Evolutionary conservation across 1,140 invertebrate genomes (phyloP).

Genomic region (Drosophila lacertosa): DNA sequence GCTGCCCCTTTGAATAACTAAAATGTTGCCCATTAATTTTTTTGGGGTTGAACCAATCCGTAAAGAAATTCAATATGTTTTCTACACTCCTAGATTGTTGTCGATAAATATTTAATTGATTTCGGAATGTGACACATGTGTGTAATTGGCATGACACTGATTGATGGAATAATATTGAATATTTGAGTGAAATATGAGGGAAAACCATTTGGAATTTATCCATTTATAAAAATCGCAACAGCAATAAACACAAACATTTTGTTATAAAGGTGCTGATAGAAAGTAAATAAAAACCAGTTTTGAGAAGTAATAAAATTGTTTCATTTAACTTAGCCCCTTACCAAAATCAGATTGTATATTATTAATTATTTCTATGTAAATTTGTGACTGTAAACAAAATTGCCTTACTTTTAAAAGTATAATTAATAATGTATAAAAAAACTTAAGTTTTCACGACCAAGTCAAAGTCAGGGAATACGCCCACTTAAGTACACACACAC

Average conservation of each 20-base stretch:
- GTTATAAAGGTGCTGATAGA: too few relatives aligned
- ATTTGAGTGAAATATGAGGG: not conserved
- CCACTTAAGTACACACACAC: slow-evolving; percentile 27
- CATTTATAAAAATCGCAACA: not conserved
- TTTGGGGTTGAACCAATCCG: slow-evolving; percentile 1
- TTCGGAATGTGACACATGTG: slow-evolving; percentile 35
- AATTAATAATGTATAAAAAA: slow-evolving; percentile 31
- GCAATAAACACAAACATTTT: too few relatives aligned
- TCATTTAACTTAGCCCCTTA: too few relatives aligned
- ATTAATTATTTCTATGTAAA: not conserved
- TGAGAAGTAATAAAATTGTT: too few relatives aligned
- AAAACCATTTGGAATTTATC: slow-evolving; percentile 10
- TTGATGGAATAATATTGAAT: slow-evolving; percentile 45
- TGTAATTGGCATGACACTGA: slow-evolving; percentile 43
- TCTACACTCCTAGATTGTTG: slow-evolving; percentile 29
- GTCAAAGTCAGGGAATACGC: slow-evolving; percentile 20
- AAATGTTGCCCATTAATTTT: slow-evolving; percentile 7
- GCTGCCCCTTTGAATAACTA: not conserved
- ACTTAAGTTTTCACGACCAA: slow-evolving; percentile 1
- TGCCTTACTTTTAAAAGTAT: slow-evolving; percentile 22
- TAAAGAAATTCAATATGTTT: slow-evolving; percentile 49
- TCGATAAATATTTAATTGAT: slow-evolving; percentile 75
- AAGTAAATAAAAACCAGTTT: not conserved
- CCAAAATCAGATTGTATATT: not conserved
- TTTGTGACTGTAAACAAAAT: slow-evolving; percentile 13